Base-by-base conservation (phyloP, 2,888 invertebrate genomes). In the Trichacis sp. region DNA sequence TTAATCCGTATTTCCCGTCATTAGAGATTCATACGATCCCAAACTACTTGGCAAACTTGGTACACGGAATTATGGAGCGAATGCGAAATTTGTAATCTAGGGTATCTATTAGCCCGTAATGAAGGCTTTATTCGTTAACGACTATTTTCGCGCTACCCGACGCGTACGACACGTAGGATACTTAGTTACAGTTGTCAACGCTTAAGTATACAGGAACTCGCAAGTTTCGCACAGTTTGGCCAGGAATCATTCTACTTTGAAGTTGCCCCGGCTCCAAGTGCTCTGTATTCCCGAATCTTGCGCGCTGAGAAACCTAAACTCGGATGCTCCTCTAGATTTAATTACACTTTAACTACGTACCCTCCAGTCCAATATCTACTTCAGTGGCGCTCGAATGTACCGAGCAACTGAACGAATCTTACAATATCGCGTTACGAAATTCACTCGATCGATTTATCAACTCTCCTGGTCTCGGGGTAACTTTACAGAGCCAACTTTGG, bases 171-270 rank as follows among this genome's bases (percentile, higher is more conserved):
- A 64, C 51, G 53, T 51, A 64, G 15, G 40, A 40, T 47, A 58
- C 58, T 58, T 64, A 46, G 58, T 64, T 58, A 64, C 50, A 54
- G 54, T 55, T 59, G 59, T 64, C 59, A 59, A 55, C 43, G 64
- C 59, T 51, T 33, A 43, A 54, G 58, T 54, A 51, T 17, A 45
- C 58, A 43, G 29, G n/a, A 55, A 47, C 18, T 38, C 29, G 15
- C 36, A 51, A 55, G 58, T 64, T 59, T 55, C 43, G 38, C 42
- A 29, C 49, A 64, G 59, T 64, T 59, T 63, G 19, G 59, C 54
- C 52, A 52, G 48, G 55, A 52, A 55, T 50, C 33, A 33, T 17
- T 29, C 17, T 18, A n/a, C 19, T 38, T 14, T 29, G 46, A 29
- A 58, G 54, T 53, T 57, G 53, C 50, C 51, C 48, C 18, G 36